phyloP scores from a whole-genome alignment of 2,888 invertebrate genomes.

The Muschampia plurimacula region DNA sequence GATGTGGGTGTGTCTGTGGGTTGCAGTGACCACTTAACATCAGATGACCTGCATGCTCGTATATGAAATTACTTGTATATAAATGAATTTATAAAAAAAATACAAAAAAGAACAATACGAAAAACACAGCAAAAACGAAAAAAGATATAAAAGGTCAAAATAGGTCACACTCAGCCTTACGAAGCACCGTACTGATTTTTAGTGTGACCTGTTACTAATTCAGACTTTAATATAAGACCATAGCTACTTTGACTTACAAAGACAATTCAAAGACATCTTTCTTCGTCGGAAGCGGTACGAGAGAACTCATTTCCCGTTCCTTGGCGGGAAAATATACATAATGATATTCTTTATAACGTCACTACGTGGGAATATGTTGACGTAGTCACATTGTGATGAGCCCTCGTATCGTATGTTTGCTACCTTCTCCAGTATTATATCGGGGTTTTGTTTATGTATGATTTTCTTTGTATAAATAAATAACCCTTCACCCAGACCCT shows the following conservation, averaged over 20 bases:
- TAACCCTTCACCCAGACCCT: neutral
- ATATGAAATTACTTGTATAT: too few relatives aligned
- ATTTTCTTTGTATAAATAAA: neutral
- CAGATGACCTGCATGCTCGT: too few relatives aligned
- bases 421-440: neutral
- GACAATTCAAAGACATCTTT: conserved; percentile 9
- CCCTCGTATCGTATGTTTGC: conserved; percentile 1
- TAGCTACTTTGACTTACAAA: neutral
- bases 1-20: too few relatives aligned
- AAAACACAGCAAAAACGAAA: too few relatives aligned
- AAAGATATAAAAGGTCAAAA: too few relatives aligned
- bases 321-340: conserved; percentile 40
- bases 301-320: conserved; percentile 39
- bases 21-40: too few relatives aligned
- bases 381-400: conserved; percentile 13
- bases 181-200: too few relatives aligned
- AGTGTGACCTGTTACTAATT: neutral
- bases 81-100: too few relatives aligned
- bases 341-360: conserved; percentile 29
- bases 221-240: neutral
- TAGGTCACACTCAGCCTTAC: too few relatives aligned
- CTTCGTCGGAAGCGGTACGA: conserved; percentile 14
- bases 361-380: conserved; percentile 8
- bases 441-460: neutral
- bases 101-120: too few relatives aligned